These are phyloP conservation scores for Parapsyche elsis DNA, from an alignment of 1,140 invertebrate species.

Conservation along the genomic window DNA sequence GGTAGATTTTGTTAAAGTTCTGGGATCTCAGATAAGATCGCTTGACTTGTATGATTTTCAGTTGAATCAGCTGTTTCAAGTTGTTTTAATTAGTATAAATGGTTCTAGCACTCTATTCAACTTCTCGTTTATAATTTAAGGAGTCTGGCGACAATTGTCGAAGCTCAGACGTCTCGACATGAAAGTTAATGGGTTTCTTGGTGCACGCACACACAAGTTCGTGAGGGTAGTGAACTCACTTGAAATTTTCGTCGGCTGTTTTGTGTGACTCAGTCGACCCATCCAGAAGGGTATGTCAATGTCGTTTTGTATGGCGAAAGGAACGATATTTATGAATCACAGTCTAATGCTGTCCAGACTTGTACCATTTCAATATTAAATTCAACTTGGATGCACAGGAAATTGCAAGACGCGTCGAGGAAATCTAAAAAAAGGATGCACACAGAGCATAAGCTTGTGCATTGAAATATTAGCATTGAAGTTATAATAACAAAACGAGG, in stretches of 20 bases:
- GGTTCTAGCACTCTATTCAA: no score
- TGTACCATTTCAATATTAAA: no score
- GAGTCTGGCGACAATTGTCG: background rate
- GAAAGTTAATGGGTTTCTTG: conserved; percentile 2
- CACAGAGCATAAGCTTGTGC: background rate
- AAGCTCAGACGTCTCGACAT: background rate
- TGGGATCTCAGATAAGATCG: no score
- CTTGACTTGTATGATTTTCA: no score
- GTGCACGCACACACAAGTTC: background rate
- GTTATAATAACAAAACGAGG: no score
- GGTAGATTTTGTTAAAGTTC: no score
- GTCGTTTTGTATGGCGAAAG: background rate
- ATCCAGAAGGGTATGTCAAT: conserved; percentile 9
- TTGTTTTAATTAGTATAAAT: no score
- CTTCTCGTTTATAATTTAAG: no score
- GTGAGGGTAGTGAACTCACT: conserved; percentile 1
- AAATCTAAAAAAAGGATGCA: background rate
- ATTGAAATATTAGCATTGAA: no score
- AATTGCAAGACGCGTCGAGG: background rate
- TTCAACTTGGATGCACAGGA: no score
- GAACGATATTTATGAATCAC: conserved; percentile 3
- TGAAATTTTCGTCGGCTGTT: background rate
- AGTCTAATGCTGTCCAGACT: conserved; percentile 5
- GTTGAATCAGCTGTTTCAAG: no score
- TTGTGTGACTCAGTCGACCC: conserved; percentile 4